These are phyloP conservation scores for Amiota minor DNA, from an alignment of 2,888 invertebrate species.

Conservation along the genomic window DNA sequence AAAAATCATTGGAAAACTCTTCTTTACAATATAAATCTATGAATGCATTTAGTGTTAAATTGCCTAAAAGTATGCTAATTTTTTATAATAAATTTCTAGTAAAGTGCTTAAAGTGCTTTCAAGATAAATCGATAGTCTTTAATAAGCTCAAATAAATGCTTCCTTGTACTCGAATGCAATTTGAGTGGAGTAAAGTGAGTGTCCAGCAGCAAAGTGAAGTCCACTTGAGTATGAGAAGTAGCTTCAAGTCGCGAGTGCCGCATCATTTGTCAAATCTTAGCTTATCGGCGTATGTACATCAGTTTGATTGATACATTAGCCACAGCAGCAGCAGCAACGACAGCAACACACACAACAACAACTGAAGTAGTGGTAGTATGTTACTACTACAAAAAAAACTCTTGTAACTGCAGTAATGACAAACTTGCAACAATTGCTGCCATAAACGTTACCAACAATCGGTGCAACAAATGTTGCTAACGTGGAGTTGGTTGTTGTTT, in stretches of 20 bases:
- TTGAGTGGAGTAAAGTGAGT: slow-evolving; percentile 5
- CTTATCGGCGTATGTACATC: slow-evolving; percentile 23
- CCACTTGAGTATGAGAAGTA: not conserved
- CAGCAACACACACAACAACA: slow-evolving; percentile 15
- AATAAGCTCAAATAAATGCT: slow-evolving; percentile 22
- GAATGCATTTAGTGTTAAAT: too few species aligned
- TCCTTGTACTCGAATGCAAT: not conserved
- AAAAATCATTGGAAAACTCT: too few species aligned
- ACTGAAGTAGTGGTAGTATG: slow-evolving; percentile 33
- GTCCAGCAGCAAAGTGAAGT: not conserved
- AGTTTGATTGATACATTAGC: slow-evolving; percentile 26
- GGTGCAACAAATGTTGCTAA: not conserved
- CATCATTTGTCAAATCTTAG: slow-evolving; percentile 23
- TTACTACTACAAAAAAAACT: slow-evolving; percentile 33
- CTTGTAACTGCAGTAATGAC: slow-evolving; percentile 21
- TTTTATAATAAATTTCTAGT: not conserved
- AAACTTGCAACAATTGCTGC: slow-evolving; percentile 1
- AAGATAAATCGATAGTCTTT: slow-evolving; percentile 19
- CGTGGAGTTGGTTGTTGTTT: not conserved
- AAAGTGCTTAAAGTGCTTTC: slow-evolving; percentile 6
- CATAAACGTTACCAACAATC: not conserved
- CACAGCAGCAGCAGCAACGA: not conserved
- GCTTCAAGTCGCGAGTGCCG: not conserved
- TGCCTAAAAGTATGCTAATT: too few species aligned
- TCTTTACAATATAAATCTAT: too few species aligned